Conservation (phyloP, 2,888 invertebrate species). For the Mimumesa dahlbomi region DNA sequence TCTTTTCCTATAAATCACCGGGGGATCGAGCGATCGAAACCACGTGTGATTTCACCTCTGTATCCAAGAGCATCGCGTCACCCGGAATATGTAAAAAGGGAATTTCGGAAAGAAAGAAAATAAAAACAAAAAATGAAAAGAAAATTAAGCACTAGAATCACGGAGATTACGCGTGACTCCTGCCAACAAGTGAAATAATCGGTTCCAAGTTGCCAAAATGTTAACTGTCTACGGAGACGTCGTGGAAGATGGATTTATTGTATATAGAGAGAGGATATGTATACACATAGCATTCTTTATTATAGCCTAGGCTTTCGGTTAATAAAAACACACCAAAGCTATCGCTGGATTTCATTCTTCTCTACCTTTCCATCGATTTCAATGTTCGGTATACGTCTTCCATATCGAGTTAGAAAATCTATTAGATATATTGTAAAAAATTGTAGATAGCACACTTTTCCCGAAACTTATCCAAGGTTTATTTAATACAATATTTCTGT, state of each 20-base stretch:
- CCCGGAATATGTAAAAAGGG: no score
- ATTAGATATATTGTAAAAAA: no score
- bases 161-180: slow-evolving; percentile 68
- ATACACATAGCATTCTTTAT: slow-evolving; percentile 71
- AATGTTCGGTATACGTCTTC: no score
- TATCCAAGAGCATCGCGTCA: slow-evolving; percentile 21
- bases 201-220: slow-evolving; percentile 65
- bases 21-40: slow-evolving; percentile 22
- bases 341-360: not conserved
- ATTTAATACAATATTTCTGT: no score
- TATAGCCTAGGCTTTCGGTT: slow-evolving; percentile 73
- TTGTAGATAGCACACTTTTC: no score
- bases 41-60: slow-evolving; percentile 10
- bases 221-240: slow-evolving; percentile 52
- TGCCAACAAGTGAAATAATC: slow-evolving; percentile 67
- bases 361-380: no score
- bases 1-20: slow-evolving; percentile 16
- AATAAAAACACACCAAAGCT: slow-evolving; percentile 71
- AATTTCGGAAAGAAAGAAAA: no score
- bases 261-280: slow-evolving; percentile 71
- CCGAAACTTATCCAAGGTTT: no score
- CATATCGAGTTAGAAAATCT: no score
- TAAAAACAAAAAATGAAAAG: no score
- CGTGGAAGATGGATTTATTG: slow-evolving; percentile 68
- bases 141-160: slow-evolving; percentile 35